These are phyloP conservation scores for Mugil cephalus DNA, from an alignment of 2,113 vertebrate species.

Conservation along the genomic window DNA sequence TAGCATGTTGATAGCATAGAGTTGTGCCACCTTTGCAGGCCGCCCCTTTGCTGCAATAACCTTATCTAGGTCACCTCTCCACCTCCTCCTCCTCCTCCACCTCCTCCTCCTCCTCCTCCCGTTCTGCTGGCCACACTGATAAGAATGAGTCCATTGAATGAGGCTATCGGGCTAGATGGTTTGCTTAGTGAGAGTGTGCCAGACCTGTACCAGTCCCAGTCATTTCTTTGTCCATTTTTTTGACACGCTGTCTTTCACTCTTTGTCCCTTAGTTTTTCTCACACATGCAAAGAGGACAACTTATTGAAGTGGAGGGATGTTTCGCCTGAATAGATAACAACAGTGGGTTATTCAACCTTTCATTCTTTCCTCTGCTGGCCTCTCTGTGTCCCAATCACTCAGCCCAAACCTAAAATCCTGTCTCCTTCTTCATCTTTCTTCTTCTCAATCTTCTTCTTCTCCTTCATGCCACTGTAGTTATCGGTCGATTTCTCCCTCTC, in stretches of 20 bases:
- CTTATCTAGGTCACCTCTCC: constrained; percentile 68
- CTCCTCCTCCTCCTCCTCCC: constrained; percentile 3
- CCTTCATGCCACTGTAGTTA: not conserved
- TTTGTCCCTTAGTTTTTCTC: constrained; percentile 44
- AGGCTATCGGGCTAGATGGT: constrained; percentile 21
- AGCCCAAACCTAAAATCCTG: not conserved
- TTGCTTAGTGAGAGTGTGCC: constrained; percentile 25
- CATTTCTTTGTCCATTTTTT: constrained; percentile 28
- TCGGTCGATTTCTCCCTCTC: not conserved
- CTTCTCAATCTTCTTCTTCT: constrained; percentile 5
- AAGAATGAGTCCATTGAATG: constrained; percentile 56
- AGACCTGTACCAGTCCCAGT: constrained; percentile 27
- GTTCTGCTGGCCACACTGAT: constrained; percentile 50
- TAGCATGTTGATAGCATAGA: constrained; percentile 33
- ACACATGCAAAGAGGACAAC: constrained; percentile 9
- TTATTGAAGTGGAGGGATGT: constrained; percentile 19
- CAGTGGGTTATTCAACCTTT: constrained; percentile 34
- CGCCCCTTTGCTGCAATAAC: constrained; percentile 3
- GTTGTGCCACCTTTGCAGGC: constrained; percentile 25
- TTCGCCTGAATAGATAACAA: constrained; percentile 50
- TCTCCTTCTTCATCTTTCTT: not conserved
- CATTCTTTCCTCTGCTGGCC: constrained; percentile 4
- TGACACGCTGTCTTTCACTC: constrained; percentile 9
- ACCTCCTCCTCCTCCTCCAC: constrained; percentile 19
- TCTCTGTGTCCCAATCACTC: constrained; percentile 3